Conservation (phyloP, 23 tunicate species). For the Styela plicata region DNA sequence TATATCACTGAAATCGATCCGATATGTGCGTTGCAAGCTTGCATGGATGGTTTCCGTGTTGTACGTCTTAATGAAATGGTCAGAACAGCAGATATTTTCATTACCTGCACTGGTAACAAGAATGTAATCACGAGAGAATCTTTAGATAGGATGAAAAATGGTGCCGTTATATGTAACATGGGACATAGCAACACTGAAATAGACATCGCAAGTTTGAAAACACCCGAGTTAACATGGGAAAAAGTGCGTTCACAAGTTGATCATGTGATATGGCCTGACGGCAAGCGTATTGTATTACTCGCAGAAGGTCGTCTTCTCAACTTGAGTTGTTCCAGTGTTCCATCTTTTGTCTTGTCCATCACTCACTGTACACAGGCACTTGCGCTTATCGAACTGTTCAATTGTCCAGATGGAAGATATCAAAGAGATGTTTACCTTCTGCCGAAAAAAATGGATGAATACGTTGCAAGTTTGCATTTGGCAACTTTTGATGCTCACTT, state of each 20-base stretch:
- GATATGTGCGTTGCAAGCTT: constrained; percentile 98
- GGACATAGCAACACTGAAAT: constrained; percentile 98
- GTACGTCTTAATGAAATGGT: constrained; percentile 79
- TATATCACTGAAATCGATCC: constrained; percentile 98
- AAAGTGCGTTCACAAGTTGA: constrained; percentile 99
- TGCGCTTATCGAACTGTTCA: constrained; percentile 96
- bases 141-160: constrained; percentile 96
- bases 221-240: constrained; percentile 96
- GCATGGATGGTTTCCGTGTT: constrained; percentile 98
- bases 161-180: constrained; percentile 99
- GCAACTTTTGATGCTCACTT: constrained; percentile 96
- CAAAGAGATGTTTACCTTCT: constrained; percentile 97
- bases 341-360: constrained; percentile 94
- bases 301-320: constrained; percentile 98
- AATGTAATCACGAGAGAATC: constrained; percentile 76
- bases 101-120: constrained; percentile 96
- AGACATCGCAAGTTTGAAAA: constrained; percentile 88
- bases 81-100: constrained; percentile 74
- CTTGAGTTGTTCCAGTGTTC: constrained; percentile 95
- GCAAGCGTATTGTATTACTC: constrained; percentile 87
- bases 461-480: constrained; percentile 96
- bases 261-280: constrained; percentile 99
- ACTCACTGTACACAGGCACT: constrained; percentile 99
- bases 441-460: constrained; percentile 99
- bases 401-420: constrained; percentile 97